A percentile compares a stretch with the other conserved stretches of the same genome.
Evolutionary conservation across 2,113 vertebrate species (phyloP).

Genomic region (Xiphophorus couchianus): DNA sequence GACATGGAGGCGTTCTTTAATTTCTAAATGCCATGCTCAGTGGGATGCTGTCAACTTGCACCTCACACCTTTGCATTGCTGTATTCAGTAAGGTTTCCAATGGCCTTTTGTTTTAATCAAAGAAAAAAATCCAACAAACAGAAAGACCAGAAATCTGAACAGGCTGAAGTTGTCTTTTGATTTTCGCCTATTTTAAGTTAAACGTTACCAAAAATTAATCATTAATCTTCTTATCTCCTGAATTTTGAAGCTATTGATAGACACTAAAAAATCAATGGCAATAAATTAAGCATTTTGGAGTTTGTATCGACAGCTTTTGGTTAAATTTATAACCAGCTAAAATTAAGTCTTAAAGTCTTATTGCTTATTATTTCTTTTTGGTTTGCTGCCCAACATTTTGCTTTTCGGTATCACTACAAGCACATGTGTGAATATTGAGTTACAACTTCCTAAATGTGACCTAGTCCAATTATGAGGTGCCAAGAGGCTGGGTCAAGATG

Average conservation of each 20-base stretch:
- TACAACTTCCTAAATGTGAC: neutral
- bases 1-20: neutral
- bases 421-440: neutral
- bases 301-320: too few relatives aligned
- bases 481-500: too few relatives aligned
- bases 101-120: conserved; percentile 18
- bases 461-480: neutral
- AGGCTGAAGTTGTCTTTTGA: neutral
- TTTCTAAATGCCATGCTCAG: conserved; percentile 13
- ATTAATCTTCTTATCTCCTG: too few relatives aligned
- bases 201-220: too few relatives aligned
- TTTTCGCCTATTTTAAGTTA: too few relatives aligned
- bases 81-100: neutral
- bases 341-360: too few relatives aligned
- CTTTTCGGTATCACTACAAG: neutral
- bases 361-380: too few relatives aligned
- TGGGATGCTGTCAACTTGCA: conserved; percentile 1
- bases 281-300: too few relatives aligned
- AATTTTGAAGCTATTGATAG: too few relatives aligned
- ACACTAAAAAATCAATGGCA: too few relatives aligned
- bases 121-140: neutral
- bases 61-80: neutral
- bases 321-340: too few relatives aligned
- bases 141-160: conserved; percentile 2
- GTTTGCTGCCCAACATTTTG: too few relatives aligned